A percentile compares a stretch with the other conserved stretches of the same genome.
These are phyloP conservation scores for Campoplex capitator DNA, from an alignment of 2,888 invertebrate genomes.

Conservation along the genomic window DNA sequence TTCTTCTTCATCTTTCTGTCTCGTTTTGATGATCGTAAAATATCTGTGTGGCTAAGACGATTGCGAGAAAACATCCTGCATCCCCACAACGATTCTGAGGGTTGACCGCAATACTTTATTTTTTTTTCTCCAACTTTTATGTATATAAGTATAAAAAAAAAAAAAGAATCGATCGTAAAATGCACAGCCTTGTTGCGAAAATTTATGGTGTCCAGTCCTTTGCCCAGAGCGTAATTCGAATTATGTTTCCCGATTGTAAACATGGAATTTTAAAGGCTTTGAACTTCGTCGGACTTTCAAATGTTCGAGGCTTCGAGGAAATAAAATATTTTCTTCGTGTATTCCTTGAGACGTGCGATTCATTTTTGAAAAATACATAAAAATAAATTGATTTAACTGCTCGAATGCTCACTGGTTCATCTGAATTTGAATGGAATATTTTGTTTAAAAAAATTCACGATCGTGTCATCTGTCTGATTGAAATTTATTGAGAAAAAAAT, in stretches of 20 bases:
- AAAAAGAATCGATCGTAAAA: conserved; percentile 26
- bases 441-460: neutral
- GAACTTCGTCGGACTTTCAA: too few relatives aligned
- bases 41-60: conserved; percentile 16
- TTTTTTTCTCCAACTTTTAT: conserved; percentile 30
- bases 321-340: too few relatives aligned
- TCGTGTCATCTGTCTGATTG: neutral
- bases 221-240: conserved; percentile 1
- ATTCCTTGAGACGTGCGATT: neutral
- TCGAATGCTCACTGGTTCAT: too few relatives aligned
- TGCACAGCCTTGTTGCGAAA: neutral
- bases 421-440: neutral
- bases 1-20: conserved; percentile 2
- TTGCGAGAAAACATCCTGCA: conserved; percentile 56
- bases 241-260: neutral
- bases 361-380: neutral
- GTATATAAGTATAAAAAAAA: neutral
- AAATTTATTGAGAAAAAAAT: neutral
- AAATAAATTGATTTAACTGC: too few relatives aligned
- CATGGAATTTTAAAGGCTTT: neutral
- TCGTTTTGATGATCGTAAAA: conserved; percentile 52
- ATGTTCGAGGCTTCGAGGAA: too few relatives aligned
- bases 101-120: conserved; percentile 46
- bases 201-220: neutral
- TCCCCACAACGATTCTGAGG: conserved; percentile 20